Conservation (phyloP, 2,888 invertebrate species). For the Andrena bucephala region DNA sequence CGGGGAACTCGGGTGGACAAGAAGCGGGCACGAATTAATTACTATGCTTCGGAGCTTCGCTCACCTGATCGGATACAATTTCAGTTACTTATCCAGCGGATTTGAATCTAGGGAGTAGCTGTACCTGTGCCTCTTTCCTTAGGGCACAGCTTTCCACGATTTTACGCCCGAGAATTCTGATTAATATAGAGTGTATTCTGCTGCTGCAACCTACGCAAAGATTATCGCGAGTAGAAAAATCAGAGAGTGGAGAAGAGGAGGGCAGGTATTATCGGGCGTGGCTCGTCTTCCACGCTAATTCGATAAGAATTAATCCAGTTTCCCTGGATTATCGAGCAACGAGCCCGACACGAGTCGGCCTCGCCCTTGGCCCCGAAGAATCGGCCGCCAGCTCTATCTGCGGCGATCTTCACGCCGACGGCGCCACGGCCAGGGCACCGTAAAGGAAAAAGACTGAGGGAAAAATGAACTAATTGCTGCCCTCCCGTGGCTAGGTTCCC, state of each 20-base stretch:
- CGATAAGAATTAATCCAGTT: slow-evolving; percentile 22
- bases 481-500: slow-evolving; percentile 54
- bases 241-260: background rate
- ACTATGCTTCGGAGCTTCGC: background rate
- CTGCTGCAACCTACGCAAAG: background rate
- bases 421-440: slow-evolving; percentile 65
- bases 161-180: background rate
- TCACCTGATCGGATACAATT: background rate
- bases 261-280: background rate
- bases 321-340: background rate
- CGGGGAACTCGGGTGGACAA: background rate
- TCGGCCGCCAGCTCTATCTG: slow-evolving; percentile 66
- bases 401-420: slow-evolving; percentile 81
- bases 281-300: slow-evolving; percentile 2
- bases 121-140: background rate
- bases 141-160: background rate
- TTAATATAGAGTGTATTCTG: background rate
- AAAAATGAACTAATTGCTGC: slow-evolving; percentile 69
- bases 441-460: slow-evolving; percentile 49
- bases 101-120: background rate
- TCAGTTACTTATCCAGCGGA: background rate
- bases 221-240: background rate
- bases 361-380: slow-evolving; percentile 19
- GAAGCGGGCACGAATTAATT: background rate
- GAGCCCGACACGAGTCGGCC: background rate